These are phyloP conservation scores for Acanthosepion pharaonis DNA, from an alignment of 2,888 invertebrate species.

Conservation along the genomic window DNA sequence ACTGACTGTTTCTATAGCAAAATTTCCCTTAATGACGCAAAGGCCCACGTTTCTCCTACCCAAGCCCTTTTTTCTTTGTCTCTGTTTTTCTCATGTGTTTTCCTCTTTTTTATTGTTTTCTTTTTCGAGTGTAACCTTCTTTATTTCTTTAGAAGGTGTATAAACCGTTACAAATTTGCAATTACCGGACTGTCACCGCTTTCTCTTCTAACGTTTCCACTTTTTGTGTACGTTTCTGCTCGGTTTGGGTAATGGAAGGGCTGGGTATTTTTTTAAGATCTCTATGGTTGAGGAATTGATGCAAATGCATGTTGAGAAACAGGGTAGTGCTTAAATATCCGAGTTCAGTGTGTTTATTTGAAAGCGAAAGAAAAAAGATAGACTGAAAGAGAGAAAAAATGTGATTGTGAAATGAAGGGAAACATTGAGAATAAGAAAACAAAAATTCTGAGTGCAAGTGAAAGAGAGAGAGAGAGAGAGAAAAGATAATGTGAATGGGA, in stretches of 20 bases:
- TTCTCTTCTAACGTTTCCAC: neutral
- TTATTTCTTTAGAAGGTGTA: conserved; percentile 33
- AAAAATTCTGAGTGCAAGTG: neutral
- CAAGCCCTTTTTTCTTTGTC: neutral
- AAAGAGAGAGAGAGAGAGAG: neutral
- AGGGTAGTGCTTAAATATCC: neutral
- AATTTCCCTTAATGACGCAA: neutral
- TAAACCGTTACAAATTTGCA: conserved; percentile 33
- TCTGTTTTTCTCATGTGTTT: neutral
- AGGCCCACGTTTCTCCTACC: neutral
- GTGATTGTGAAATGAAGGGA: neutral
- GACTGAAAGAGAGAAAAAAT: neutral
- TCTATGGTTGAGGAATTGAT: neutral
- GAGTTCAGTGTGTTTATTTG: neutral
- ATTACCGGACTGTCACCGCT: neutral
- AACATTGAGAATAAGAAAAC: no score
- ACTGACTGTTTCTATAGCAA: no score
- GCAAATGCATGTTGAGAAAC: neutral
- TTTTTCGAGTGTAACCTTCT: neutral
- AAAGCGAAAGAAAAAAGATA: neutral
- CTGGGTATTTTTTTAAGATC: conserved; percentile 5
- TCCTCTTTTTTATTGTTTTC: neutral
- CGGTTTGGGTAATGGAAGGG: neutral
- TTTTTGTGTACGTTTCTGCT: neutral
- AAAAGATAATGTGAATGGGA: neutral